A percentile compares a stretch with the other conserved stretches of the same genome.
phyloP scores from a whole-genome alignment of 1,140 invertebrate genomes.

The Heliothis virescens region DNA sequence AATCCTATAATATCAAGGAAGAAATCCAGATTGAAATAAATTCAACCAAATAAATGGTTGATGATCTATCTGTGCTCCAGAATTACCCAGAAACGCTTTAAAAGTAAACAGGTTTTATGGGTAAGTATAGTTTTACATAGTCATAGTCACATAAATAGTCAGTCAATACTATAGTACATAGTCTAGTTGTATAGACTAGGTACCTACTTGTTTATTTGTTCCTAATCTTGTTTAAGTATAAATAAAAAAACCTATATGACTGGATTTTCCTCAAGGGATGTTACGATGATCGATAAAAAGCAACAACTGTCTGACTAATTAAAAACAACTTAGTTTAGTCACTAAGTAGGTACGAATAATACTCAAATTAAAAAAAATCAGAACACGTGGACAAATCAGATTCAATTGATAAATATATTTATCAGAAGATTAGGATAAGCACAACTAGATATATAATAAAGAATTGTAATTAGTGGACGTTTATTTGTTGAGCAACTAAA shows the following conservation, averaged over 20 bases:
- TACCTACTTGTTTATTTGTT: too few species aligned
- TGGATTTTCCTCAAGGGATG: not conserved
- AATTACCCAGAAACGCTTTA: too few species aligned
- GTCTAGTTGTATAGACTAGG: too few species aligned
- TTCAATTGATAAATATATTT: conserved; percentile 56
- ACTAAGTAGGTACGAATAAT: not conserved
- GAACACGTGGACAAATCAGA: conserved; percentile 69
- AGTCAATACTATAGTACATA: too few species aligned
- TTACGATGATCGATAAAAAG: not conserved
- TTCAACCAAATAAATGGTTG: too few species aligned
- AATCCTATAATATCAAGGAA: too few species aligned
- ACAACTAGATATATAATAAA: conserved; percentile 47
- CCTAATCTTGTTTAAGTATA: too few species aligned
- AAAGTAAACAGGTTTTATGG: too few species aligned
- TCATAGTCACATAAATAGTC: too few species aligned
- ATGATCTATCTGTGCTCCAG: too few species aligned
- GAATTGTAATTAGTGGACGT: conserved; percentile 10
- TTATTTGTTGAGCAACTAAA: conserved; percentile 58
- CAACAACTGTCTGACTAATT: not conserved
- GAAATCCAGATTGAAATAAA: too few species aligned
- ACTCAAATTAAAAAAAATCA: conserved; percentile 42
- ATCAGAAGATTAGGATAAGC: conserved; percentile 55
- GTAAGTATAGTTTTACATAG: too few species aligned
- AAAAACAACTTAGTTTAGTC: not conserved
- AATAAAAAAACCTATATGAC: not conserved